phyloP scores from a whole-genome alignment of 2,113 vertebrate species.

The Rhombomys opimus region DNA sequence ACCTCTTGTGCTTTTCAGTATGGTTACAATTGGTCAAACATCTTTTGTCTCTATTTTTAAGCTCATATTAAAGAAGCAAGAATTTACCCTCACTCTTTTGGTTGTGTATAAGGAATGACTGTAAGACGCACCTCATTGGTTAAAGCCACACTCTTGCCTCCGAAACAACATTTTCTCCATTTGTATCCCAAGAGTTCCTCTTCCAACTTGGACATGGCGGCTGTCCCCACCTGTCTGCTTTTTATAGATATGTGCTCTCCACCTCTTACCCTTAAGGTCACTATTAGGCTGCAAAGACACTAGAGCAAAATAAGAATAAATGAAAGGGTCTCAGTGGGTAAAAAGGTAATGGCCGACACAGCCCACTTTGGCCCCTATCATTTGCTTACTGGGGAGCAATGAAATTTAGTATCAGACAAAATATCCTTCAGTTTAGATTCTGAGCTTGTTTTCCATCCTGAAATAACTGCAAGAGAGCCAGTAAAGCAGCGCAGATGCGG shows the following conservation, averaged over 20 bases:
- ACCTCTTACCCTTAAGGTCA: background rate
- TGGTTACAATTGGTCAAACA: conserved; percentile 20
- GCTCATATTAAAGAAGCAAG: background rate
- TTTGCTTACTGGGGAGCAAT: background rate
- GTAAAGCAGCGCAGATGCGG: background rate
- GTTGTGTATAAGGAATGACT: background rate
- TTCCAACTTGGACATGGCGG: background rate
- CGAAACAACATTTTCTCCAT: background rate
- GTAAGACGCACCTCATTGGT: background rate
- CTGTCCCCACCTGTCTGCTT: conserved; percentile 35
- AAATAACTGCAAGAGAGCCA: conserved; percentile 39
- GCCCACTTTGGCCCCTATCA: background rate
- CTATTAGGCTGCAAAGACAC: background rate
- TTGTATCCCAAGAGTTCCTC: background rate
- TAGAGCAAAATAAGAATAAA: conserved; percentile 14
- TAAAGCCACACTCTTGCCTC: background rate
- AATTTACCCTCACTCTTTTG: background rate
- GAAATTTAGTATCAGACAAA: background rate
- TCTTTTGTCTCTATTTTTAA: background rate
- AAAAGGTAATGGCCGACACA: background rate
- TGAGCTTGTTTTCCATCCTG: conserved; percentile 48
- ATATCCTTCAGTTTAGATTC: background rate
- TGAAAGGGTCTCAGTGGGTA: background rate
- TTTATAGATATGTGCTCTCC: background rate
- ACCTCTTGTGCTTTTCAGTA: background rate